Conservation (phyloP, 2,888 invertebrate species). For the Megaustenia siamemsis region DNA sequence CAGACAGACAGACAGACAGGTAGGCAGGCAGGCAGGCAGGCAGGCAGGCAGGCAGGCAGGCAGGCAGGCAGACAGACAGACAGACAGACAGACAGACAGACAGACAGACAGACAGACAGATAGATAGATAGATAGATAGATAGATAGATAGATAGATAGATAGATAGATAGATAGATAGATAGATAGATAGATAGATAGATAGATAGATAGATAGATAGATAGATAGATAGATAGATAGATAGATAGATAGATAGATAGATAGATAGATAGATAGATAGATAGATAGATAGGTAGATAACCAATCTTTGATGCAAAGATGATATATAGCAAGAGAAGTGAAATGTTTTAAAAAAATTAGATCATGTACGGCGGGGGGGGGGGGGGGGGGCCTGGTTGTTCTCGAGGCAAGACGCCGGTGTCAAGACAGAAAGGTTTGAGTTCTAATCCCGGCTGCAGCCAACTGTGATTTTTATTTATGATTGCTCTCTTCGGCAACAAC, state of each 20-base stretch:
- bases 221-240: conserved; percentile 14
- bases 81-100: conserved; percentile 33
- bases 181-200: conserved; percentile 4
- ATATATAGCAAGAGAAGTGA: too few species aligned
- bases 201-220: conserved; percentile 1
- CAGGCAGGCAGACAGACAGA: background rate
- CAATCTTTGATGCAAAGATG: too few species aligned
- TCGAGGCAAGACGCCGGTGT: too few species aligned
- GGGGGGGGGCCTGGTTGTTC: too few species aligned
- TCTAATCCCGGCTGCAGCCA: too few species aligned
- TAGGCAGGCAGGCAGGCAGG: too few species aligned
- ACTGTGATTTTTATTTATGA: too few species aligned
- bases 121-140: conserved; percentile 29
- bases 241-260: conserved; percentile 15
- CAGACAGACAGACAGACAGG: too few species aligned
- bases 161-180: conserved; percentile 17
- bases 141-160: conserved; percentile 28
- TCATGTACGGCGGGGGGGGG: too few species aligned
- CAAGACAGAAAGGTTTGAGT: too few species aligned
- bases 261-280: conserved; percentile 13
- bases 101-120: conserved; percentile 5
- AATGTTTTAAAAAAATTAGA: too few species aligned
- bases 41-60: background rate
- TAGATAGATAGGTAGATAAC: conserved; percentile 10
- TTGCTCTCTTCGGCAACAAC: too few species aligned